These are phyloP conservation scores for Cyrtorhinus lividipennis DNA, from an alignment of 1,140 invertebrate species.

Conservation along the genomic window DNA sequence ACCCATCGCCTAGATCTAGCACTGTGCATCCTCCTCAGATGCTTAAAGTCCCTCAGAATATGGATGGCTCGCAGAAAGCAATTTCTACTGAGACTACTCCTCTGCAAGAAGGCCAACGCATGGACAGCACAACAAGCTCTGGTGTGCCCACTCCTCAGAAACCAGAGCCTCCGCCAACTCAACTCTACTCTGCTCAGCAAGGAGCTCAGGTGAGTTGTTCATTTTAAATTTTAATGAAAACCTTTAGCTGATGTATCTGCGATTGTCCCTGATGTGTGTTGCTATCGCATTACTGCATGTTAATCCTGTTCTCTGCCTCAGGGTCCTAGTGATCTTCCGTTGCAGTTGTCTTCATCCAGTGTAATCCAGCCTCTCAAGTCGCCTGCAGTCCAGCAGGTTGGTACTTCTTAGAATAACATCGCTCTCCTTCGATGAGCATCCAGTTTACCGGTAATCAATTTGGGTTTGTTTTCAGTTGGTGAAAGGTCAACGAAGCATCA, in stretches of 20 bases:
- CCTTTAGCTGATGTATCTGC: neutral
- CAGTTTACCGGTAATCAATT: neutral
- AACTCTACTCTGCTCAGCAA: neutral
- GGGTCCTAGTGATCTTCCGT: neutral
- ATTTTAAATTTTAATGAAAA: neutral
- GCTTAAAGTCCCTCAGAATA: conserved; percentile 1
- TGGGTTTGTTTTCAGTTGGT: neutral
- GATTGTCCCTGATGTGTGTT: neutral
- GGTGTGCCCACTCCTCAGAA: neutral
- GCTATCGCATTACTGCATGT: neutral
- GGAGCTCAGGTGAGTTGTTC: neutral
- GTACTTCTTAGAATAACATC: neutral
- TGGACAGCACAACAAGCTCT: neutral
- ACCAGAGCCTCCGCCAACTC: neutral
- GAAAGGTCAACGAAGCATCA: conserved; percentile 19
- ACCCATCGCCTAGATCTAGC: neutral
- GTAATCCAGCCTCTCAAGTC: neutral
- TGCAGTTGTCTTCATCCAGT: neutral
- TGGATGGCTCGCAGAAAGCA: neutral
- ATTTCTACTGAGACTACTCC: neutral
- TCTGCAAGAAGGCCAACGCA: neutral
- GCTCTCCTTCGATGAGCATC: neutral
- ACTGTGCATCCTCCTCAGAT: conserved; percentile 6
- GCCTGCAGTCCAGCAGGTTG: neutral
- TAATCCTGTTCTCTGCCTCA: neutral